Conservation (phyloP, 2,113 vertebrate species). For the Chaetodon trifascialis region DNA sequence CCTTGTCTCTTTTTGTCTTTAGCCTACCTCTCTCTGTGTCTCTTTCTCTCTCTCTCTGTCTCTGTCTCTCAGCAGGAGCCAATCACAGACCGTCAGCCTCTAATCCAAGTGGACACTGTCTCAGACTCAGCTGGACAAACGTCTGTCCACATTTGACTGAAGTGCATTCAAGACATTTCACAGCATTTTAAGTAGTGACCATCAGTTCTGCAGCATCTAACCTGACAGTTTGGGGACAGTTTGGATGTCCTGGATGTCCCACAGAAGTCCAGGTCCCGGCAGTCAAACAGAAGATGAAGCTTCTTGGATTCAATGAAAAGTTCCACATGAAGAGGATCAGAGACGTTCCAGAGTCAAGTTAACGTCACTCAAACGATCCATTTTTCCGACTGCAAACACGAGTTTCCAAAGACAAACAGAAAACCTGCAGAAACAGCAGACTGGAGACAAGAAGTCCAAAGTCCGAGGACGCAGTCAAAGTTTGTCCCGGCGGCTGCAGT, state of each 20-base stretch:
- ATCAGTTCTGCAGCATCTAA: too few relatives aligned
- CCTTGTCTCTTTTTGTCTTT: too few relatives aligned
- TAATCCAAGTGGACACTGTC: background rate
- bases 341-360: background rate
- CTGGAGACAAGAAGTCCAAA: background rate
- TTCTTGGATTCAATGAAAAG: background rate
- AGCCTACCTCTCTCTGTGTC: too few relatives aligned
- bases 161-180: slow-evolving; percentile 18
- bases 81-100: slow-evolving; percentile 7
- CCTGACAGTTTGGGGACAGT: too few relatives aligned
- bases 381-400: background rate
- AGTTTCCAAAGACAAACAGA: background rate
- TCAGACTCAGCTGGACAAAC: slow-evolving; percentile 1
- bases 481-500: background rate
- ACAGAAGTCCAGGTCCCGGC: too few relatives aligned
- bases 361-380: background rate
- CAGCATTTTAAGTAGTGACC: background rate
- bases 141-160: slow-evolving; percentile 16
- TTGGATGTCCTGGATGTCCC: too few relatives aligned
- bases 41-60: too few relatives aligned
- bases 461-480: background rate
- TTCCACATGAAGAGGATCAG: too few relatives aligned
- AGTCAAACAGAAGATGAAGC: too few relatives aligned
- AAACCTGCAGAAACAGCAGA: background rate
- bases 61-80: slow-evolving; percentile 12